phyloP scores from a whole-genome alignment of 2,113 vertebrate species.

The Neopipo cinnamomea region DNA sequence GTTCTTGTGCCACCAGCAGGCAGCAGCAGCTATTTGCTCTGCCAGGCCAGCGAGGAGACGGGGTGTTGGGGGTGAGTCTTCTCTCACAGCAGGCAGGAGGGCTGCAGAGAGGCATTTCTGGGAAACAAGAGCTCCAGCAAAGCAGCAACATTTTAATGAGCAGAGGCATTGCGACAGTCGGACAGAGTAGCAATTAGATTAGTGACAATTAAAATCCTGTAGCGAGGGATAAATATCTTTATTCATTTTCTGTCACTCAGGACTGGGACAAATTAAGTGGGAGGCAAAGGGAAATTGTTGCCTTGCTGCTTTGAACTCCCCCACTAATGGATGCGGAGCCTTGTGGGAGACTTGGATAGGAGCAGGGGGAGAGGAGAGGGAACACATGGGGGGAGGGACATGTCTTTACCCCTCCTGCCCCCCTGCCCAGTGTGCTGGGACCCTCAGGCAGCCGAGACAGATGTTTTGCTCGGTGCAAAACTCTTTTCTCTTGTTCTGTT shows the following conservation, averaged over 20 bases:
- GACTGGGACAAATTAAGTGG: constrained; percentile 44
- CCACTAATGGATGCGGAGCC: not conserved
- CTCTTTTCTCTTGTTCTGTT: not conserved
- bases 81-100: not conserved
- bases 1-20: not conserved
- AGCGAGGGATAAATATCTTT: constrained; percentile 65
- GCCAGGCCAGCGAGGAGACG: not conserved
- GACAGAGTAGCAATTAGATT: constrained; percentile 74
- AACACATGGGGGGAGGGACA: fast-evolving
- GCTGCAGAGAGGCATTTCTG: not conserved
- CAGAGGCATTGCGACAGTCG: constrained; percentile 24
- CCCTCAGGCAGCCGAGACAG: not conserved
- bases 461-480: not conserved
- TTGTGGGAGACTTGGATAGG: not conserved
- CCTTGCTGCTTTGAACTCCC: constrained; percentile 32
- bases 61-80: not conserved
- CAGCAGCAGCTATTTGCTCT: not conserved
- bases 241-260: constrained; percentile 58
- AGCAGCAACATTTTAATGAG: constrained; percentile 67
- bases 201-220: constrained; percentile 75
- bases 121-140: not conserved
- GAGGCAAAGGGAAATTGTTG: constrained; percentile 41
- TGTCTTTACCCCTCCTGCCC: not conserved
- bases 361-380: not conserved
- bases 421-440: not conserved